Base-by-base conservation (phyloP, 64 coral and sea anemone species). In the Pocillopora damicornis region DNA sequence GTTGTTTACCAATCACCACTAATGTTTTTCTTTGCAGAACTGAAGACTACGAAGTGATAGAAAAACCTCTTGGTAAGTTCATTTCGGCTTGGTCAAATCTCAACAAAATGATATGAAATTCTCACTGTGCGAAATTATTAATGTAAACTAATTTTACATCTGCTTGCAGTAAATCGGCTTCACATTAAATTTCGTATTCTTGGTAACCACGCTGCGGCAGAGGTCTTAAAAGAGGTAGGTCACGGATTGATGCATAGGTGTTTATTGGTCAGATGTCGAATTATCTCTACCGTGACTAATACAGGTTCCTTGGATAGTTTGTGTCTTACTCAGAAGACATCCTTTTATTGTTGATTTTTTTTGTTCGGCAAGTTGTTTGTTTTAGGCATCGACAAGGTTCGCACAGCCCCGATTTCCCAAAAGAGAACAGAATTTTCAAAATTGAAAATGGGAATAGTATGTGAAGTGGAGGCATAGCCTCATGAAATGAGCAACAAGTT, bases 201-300 rank as follows among this genome's bases (percentile, higher is more conserved):
- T 84, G 89, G 89, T 35, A 90, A 90, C 73, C 89, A 90, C 22
- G 89, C 89, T n/a, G 89, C 89, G 57, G 89, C 89, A 15, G 89
- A 90, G 22, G 79, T 90, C 26, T 80, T 90, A 15, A 90, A 90
- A 81, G 89, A 90, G 73, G 88, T 79, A 60, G 69, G 76, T 88
- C 13, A 77, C 23, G 75, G 59, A 37, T 59, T 13, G 1, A 63
- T 17, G 16, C 11, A 1, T 8, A 10, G 11, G 4, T 11, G 10
- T 71, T 71, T 11, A 11, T 71, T n/a, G 22, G 1, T 22, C 65
- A 17, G 65, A 9, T 22, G 7, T 20, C 18, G 65, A 6, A 9
- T 5, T 20, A 67, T 18, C 30, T 30, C 30, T 30, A 30, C 30
- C 30, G 30, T 30, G 30, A 30, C 0, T 0, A 30, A 30, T 30